A percentile compares a stretch with the other conserved stretches of the same genome.
These are phyloP conservation scores for Timandra comae DNA, from an alignment of 2,888 invertebrate genomes.

Conservation along the genomic window DNA sequence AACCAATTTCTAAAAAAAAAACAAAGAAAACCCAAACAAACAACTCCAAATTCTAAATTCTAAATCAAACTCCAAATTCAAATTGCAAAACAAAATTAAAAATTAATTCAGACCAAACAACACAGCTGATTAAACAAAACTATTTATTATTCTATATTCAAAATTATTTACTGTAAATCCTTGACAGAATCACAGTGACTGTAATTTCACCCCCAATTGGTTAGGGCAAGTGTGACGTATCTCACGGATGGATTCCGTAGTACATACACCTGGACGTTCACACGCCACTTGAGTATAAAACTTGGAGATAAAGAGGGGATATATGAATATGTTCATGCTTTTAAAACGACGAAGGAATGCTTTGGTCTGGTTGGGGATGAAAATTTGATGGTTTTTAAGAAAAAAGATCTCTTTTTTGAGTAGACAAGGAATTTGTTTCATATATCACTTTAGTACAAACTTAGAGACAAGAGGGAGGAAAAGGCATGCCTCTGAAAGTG, in stretches of 20 bases:
- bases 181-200: constrained; percentile 11
- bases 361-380: neutral
- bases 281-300: constrained; percentile 40
- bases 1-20: too few species aligned
- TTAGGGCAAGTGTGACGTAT: constrained; percentile 26
- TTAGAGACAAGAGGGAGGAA: too few species aligned
- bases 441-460: too few species aligned
- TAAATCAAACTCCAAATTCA: constrained; percentile 9
- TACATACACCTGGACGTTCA: constrained; percentile 33
- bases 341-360: too few species aligned
- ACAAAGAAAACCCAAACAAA: neutral
- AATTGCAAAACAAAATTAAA: neutral
- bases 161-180: neutral
- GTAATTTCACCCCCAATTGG: constrained; percentile 39
- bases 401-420: neutral
- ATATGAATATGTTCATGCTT: too few species aligned
- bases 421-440: neutral
- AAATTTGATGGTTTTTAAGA: neutral
- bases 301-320: too few species aligned
- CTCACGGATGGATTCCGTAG: constrained; percentile 11
- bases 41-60: neutral
- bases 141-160: too few species aligned
- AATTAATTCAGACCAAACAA: neutral
- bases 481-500: too few species aligned
- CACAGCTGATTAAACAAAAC: constrained; percentile 14